A percentile compares a stretch with the other conserved stretches of the same genome.
These are phyloP conservation scores for Montifringilla adamsi DNA, from an alignment of 2,113 vertebrate species.

Conservation along the genomic window DNA sequence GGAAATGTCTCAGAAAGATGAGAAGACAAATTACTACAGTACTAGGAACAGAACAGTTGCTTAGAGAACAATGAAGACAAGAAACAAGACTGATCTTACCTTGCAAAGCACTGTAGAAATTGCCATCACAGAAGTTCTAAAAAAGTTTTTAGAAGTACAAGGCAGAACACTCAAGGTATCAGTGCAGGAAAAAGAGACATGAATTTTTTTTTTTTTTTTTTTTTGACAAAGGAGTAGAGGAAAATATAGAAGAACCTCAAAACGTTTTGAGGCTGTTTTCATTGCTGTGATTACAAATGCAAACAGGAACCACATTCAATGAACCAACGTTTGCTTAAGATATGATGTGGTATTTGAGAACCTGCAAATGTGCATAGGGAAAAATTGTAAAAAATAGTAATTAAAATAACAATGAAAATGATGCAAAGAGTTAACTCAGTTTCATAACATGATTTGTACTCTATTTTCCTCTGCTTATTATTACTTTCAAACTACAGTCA, in stretches of 20 bases:
- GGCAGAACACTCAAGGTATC: neutral
- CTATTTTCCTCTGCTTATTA: constrained; percentile 57
- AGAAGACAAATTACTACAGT: neutral
- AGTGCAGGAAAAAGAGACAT: neutral
- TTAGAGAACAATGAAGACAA: neutral
- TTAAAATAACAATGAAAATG: neutral
- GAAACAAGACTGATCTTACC: neutral
- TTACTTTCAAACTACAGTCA: constrained; percentile 58
- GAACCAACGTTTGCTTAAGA: neutral
- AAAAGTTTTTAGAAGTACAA: neutral
- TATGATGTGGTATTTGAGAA: neutral
- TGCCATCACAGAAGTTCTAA: neutral
- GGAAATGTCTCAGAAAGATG: neutral
- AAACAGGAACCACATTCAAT: neutral
- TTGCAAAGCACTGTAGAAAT: neutral
- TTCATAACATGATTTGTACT: constrained; percentile 22
- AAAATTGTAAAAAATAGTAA: neutral
- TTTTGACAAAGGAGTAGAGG: neutral
- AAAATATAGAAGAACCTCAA: neutral
- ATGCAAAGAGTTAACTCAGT: constrained; percentile 16
- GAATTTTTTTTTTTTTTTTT: neutral
- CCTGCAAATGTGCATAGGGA: neutral
- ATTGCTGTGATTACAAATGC: neutral
- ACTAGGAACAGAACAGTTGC: neutral
- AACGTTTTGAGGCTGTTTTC: neutral